phyloP scores from a whole-genome alignment of 2,888 invertebrate genomes.

The Tinea pellionella region DNA sequence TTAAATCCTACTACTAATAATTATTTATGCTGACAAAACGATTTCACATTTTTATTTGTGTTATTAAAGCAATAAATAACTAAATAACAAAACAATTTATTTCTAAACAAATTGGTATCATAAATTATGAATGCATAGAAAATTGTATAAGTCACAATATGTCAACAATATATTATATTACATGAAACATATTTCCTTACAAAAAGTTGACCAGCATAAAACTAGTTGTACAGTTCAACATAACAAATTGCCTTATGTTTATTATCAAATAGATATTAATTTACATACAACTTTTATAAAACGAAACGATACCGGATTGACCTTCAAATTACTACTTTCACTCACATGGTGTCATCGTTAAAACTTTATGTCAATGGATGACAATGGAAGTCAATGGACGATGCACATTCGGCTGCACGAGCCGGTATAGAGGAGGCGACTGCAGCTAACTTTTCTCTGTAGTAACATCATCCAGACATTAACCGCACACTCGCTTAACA shows the following conservation, averaged over 20 bases:
- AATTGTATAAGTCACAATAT: background rate
- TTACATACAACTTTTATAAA: background rate
- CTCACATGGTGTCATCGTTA: background rate
- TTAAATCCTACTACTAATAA: background rate
- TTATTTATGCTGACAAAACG: background rate
- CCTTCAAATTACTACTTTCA: conserved; percentile 9
- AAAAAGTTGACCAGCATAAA: no score
- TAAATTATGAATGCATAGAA: background rate
- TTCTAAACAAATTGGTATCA: background rate
- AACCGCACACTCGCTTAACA: no score
- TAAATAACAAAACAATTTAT: background rate
- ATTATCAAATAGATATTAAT: background rate
- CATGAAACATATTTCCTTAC: no score
- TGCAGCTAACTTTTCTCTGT: no score
- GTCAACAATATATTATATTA: background rate
- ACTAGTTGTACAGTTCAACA: no score
- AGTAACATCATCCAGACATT: no score
- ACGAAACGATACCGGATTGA: background rate
- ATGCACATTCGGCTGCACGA: no score
- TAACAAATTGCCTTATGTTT: background rate
- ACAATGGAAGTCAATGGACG: no score
- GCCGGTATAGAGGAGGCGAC: no score
- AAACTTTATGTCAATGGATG: no score
- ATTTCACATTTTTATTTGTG: background rate
- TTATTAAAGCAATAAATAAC: background rate